Percentiles rank a stretch among this genome's conserved stretches.
Conservation (phyloP, 1,140 invertebrate genomes). For the Drosophila mayri region DNA sequence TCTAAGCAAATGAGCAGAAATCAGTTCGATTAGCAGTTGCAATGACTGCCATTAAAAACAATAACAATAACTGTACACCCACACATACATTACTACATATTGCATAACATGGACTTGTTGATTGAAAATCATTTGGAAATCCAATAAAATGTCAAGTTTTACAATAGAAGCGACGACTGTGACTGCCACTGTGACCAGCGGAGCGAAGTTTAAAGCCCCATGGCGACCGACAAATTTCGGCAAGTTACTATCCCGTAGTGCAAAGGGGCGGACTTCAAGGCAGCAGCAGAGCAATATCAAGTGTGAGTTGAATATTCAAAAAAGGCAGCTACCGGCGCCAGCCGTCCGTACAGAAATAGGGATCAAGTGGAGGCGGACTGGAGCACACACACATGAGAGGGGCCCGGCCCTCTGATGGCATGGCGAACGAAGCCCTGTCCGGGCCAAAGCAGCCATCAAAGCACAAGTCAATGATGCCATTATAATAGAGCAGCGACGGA, state of each 20-base stretch:
- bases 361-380: slow-evolving; percentile 37
- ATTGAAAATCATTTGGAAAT: slow-evolving; percentile 81
- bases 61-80: slow-evolving; percentile 58
- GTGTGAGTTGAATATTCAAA: slow-evolving; percentile 55
- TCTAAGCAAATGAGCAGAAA: slow-evolving; percentile 29
- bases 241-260: slow-evolving; percentile 41
- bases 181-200: slow-evolving; percentile 16
- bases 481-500: slow-evolving; percentile 57
- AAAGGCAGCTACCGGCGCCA: slow-evolving; percentile 56
- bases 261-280: slow-evolving; percentile 28
- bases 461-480: slow-evolving; percentile 78
- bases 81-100: slow-evolving; percentile 46
- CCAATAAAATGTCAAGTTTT: slow-evolving; percentile 76
- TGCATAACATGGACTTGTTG: slow-evolving; percentile 77
- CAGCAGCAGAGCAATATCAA: slow-evolving; percentile 13
- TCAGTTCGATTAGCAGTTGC: slow-evolving; percentile 41
- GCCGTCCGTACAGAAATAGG: slow-evolving; percentile 36
- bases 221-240: slow-evolving; percentile 46
- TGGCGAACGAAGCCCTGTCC: slow-evolving; percentile 27
- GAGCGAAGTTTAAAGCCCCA: slow-evolving; percentile 44
- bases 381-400: slow-evolving; percentile 17
- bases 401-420: slow-evolving; percentile 15
- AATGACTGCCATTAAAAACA: slow-evolving; percentile 37
- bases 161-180: slow-evolving; percentile 28
- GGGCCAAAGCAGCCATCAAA: slow-evolving; percentile 59